A percentile compares a stretch with the other conserved stretches of the same genome.
These are phyloP conservation scores for Napeogenes sylphis DNA, from an alignment of 2,888 invertebrate genomes.

Conservation along the genomic window DNA sequence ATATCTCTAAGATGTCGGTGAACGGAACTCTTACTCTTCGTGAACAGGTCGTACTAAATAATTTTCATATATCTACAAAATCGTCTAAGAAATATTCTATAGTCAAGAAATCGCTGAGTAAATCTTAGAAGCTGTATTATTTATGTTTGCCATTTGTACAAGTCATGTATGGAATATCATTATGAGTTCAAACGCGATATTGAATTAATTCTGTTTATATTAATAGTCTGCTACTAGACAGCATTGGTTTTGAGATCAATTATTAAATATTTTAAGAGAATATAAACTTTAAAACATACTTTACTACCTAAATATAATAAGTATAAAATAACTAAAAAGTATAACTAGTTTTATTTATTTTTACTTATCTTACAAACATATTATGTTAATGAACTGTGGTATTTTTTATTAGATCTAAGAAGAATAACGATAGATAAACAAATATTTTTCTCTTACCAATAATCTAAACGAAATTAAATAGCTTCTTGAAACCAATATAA, in stretches of 20 bases:
- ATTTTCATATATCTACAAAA: neutral
- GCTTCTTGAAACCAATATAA: neutral
- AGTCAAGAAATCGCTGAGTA: neutral
- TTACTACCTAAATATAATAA: too few species aligned
- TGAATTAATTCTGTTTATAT: constrained; percentile 11
- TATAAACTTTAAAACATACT: too few species aligned
- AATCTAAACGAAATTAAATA: neutral
- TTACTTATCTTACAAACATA: too few species aligned
- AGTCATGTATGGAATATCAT: constrained; percentile 12
- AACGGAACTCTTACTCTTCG: too few species aligned
- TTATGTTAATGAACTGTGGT: too few species aligned
- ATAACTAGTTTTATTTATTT: too few species aligned
- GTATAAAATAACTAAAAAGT: too few species aligned
- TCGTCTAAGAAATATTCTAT: neutral
- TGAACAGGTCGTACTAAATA: neutral
- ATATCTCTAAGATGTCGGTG: too few species aligned
- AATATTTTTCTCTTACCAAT: too few species aligned
- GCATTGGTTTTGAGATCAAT: neutral
- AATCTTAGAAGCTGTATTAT: constrained; percentile 8
- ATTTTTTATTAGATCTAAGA: too few species aligned
- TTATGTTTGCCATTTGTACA: constrained; percentile 12
- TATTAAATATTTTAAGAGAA: neutral
- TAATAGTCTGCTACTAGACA: constrained; percentile 1
- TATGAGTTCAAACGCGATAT: constrained; percentile 8
- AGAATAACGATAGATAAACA: too few species aligned